Percentiles rank a stretch among this genome's conserved stretches.
Evolutionary conservation across 2,113 vertebrate genomes (phyloP).

Genomic region (Willisornis vidua): DNA sequence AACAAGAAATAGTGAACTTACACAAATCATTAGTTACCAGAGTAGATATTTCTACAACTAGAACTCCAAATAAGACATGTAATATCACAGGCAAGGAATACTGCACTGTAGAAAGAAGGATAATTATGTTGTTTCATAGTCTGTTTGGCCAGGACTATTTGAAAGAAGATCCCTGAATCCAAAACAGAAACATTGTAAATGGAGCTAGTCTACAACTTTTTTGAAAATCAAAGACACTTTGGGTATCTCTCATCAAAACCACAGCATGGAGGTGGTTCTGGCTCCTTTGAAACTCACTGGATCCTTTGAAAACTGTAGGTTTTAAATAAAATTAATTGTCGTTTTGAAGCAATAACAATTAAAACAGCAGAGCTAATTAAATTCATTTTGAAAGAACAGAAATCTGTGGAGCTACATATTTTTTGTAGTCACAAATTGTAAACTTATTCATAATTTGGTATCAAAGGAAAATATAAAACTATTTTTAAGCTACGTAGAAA

Average conservation of each 20-base stretch:
- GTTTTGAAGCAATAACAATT: not conserved
- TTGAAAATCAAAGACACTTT: not conserved
- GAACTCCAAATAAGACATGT: not conserved
- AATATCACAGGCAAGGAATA: not conserved
- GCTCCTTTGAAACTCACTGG: not conserved
- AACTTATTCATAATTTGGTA: not conserved
- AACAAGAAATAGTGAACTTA: not conserved
- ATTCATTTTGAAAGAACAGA: not conserved
- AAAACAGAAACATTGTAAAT: not conserved
- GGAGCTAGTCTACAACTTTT: not conserved
- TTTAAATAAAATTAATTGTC: not conserved
- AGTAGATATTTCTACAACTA: not conserved
- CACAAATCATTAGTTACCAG: not conserved
- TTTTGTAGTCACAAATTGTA: not conserved
- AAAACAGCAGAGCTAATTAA: not conserved
- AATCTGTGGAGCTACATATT: not conserved
- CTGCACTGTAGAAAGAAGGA: not conserved
- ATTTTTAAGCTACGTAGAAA: not conserved
- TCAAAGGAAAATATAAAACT: not conserved
- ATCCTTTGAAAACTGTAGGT: not conserved
- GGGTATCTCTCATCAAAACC: not conserved
- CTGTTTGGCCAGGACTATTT: not conserved
- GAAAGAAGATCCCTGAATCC: not conserved
- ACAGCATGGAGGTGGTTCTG: not conserved
- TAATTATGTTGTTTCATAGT: not conserved